A percentile compares a stretch with the other conserved stretches of the same genome.
phyloP scores from a whole-genome alignment of 2,113 vertebrate genomes.

The Phalacrocorax carbo region DNA sequence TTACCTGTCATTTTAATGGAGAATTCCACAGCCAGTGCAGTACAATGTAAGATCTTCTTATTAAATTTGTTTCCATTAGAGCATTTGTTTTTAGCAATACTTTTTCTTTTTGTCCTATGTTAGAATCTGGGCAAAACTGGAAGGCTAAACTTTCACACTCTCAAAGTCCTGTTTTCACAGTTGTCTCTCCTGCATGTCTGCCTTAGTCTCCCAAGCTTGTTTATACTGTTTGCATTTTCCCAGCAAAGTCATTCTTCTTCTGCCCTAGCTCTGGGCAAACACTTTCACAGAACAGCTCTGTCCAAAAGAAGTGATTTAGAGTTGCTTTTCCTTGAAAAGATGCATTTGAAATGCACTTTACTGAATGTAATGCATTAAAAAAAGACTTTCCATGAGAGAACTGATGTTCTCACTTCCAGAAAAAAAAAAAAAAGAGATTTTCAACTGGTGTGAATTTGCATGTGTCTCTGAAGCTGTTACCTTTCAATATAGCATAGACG shows the following conservation, averaged over 20 bases:
- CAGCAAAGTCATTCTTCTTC: conserved; percentile 12
- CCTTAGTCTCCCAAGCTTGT: not conserved
- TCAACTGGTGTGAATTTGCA: not conserved
- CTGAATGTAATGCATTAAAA: not conserved
- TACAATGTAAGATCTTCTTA: not conserved
- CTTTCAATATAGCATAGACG: not conserved
- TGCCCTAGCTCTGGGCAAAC: conserved; percentile 31
- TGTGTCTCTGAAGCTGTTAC: not conserved
- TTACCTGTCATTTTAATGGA: not conserved
- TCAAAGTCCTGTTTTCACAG: not conserved
- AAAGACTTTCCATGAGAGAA: not conserved
- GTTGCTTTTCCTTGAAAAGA: not conserved
- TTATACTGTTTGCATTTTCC: conserved; percentile 53
- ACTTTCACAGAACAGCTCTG: not conserved
- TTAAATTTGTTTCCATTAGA: not conserved
- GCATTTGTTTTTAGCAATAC: not conserved
- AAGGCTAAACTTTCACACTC: not conserved
- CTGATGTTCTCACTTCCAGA: not conserved
- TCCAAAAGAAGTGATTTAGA: conserved; percentile 7
- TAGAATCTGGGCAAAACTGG: not conserved
- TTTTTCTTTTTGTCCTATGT: not conserved
- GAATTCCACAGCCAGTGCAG: not conserved
- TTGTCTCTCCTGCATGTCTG: not conserved
- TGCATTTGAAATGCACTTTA: not conserved
- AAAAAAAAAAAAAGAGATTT: not conserved